Conservation (phyloP, 1,140 invertebrate genomes). For the Panagrolaimus sp. region DNA sequence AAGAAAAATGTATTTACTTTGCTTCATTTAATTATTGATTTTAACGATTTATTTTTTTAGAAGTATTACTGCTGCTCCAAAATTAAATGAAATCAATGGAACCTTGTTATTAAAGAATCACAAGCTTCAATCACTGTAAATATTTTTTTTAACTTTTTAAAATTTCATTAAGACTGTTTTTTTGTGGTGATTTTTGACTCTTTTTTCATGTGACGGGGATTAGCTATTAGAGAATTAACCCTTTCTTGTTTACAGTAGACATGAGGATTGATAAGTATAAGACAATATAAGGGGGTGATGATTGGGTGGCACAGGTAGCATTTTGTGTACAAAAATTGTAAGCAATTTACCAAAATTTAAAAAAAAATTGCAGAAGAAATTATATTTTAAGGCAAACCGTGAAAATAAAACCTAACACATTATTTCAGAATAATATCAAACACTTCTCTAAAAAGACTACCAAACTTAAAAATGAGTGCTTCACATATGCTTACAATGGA, state of each 20-base stretch:
- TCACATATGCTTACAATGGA: slow-evolving; percentile 32
- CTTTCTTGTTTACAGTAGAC: not conserved
- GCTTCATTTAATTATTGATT: slow-evolving; percentile 11
- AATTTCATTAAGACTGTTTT: not conserved
- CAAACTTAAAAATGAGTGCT: slow-evolving; percentile 28
- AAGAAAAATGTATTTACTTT: slow-evolving; percentile 38
- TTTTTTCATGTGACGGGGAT: too few species aligned
- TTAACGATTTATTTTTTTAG: slow-evolving; percentile 23
- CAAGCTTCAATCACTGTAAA: slow-evolving; percentile 33
- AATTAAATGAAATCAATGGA: slow-evolving; percentile 23
- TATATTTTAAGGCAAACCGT: not conserved
- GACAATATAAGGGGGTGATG: not conserved
- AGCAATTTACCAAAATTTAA: too few species aligned
- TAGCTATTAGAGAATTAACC: too few species aligned
- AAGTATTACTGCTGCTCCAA: slow-evolving; percentile 40
- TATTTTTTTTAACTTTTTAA: too few species aligned
- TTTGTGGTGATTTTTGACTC: too few species aligned
- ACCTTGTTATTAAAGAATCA: slow-evolving; percentile 27
- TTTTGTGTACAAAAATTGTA: too few species aligned
- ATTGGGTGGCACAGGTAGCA: not conserved
- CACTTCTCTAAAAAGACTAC: slow-evolving; percentile 32
- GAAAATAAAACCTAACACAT: slow-evolving; percentile 11
- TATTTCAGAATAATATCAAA: slow-evolving; percentile 32
- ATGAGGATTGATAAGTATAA: slow-evolving; percentile 17
- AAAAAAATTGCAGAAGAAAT: too few species aligned